These are phyloP conservation scores for Ecliptopera silaceata DNA, from an alignment of 2,888 invertebrate species.

Conservation along the genomic window DNA sequence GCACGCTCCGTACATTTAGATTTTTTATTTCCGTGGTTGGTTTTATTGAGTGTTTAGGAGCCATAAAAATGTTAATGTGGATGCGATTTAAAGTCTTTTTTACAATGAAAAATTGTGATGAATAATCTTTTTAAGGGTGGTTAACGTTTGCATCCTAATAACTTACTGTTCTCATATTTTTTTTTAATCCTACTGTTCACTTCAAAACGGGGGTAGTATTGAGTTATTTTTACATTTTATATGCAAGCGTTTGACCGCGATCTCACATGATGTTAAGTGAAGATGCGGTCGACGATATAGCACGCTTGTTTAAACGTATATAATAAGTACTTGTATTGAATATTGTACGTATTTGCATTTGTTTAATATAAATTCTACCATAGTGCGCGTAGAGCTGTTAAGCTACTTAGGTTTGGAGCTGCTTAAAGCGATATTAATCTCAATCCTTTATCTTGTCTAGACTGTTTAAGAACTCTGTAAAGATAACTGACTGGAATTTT, in stretches of 20 bases:
- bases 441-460: constrained; percentile 25
- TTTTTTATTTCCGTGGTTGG: constrained; percentile 65
- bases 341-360: background rate
- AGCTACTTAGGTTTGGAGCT: constrained; percentile 6
- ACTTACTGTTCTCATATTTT: no score
- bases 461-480: no score
- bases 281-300: no score
- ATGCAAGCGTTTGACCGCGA: no score
- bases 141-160: constrained; percentile 29
- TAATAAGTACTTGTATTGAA: background rate
- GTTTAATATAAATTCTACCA: constrained; percentile 9
- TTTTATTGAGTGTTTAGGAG: constrained; percentile 74
- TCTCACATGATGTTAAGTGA: no score
- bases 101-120: constrained; percentile 51
- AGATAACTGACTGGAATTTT: no score
- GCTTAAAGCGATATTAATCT: constrained; percentile 13
- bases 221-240: no score
- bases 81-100: constrained; percentile 53
- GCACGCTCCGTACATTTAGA: constrained; percentile 56
- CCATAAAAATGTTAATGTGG: constrained; percentile 76
- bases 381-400: background rate
- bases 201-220: no score
- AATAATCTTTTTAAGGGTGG: constrained; percentile 43
- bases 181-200: no score
- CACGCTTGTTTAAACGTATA: no score